Conservation (phyloP, 2,113 vertebrate species). For the Calypte anna region DNA sequence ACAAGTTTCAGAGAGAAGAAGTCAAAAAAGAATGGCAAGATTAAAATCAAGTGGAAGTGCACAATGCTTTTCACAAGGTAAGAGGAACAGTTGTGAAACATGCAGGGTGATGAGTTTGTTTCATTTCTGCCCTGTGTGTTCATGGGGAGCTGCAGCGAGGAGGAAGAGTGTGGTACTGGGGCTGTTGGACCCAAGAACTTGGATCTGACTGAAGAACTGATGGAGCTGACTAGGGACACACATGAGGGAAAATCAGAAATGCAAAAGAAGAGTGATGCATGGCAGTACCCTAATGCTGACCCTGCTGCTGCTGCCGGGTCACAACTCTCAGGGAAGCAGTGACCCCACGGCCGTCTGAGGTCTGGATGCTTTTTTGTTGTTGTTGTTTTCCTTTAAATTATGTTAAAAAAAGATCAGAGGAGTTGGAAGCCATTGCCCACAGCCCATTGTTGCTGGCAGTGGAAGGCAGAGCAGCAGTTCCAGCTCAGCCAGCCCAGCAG, state of each 20-base stretch:
- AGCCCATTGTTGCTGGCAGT: fast-evolving
- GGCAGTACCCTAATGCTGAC: not conserved
- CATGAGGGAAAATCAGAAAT: not conserved
- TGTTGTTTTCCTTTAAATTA: not conserved
- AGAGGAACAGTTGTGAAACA: not conserved
- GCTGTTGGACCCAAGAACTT: not conserved
- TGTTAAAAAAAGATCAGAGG: not conserved
- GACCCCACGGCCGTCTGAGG: not conserved
- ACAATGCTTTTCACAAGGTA: not conserved
- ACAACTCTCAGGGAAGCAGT: fast-evolving
- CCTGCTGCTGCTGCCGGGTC: not conserved
- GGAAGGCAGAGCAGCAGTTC: not conserved
- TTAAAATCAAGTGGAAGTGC: not conserved
- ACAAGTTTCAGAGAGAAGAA: not conserved
- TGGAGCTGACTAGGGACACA: fast-evolving
- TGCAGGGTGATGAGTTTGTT: not conserved
- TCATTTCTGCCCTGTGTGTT: fast-evolving
- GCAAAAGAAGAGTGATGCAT: fast-evolving
- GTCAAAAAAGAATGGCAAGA: not conserved
- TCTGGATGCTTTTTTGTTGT: not conserved
- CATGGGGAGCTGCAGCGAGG: not conserved
- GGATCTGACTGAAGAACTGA: not conserved
- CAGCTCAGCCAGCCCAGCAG: fast-evolving
- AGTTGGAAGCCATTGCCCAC: not conserved
- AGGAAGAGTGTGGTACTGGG: not conserved